Percentiles rank a stretch among this genome's conserved stretches.
Conservation (phyloP, 2,113 vertebrate species). For the Astatoreochromis straeleni region DNA sequence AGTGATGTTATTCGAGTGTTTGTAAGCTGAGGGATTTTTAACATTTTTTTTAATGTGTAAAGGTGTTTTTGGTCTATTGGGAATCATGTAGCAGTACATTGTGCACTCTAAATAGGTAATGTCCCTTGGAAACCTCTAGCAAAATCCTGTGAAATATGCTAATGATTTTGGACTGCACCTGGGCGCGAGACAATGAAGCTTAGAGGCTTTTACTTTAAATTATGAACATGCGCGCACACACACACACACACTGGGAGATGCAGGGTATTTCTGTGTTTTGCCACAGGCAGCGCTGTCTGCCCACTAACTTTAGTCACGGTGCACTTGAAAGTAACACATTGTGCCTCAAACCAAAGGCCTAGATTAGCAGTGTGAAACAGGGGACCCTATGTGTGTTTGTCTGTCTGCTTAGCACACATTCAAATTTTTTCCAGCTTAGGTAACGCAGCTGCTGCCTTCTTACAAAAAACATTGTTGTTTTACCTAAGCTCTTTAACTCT, state of each 20-base stretch:
- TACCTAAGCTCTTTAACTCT: neutral
- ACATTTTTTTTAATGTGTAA: neutral
- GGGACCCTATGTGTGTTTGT: neutral
- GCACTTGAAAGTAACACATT: constrained; percentile 55
- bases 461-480: neutral
- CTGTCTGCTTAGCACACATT: constrained; percentile 2
- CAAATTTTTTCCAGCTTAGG: neutral
- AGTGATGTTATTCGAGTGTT: neutral
- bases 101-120: neutral
- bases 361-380: constrained; percentile 47
- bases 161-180: constrained; percentile 33
- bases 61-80: neutral
- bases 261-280: constrained; percentile 29
- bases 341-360: constrained; percentile 47
- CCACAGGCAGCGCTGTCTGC: constrained; percentile 42
- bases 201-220: constrained; percentile 34
- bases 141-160: constrained; percentile 15
- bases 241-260: neutral
- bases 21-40: neutral
- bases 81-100: neutral
- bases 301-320: constrained; percentile 62
- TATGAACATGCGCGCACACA: neutral
- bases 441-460: constrained; percentile 4
- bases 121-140: constrained; percentile 8
- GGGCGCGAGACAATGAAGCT: constrained; percentile 38